These are phyloP conservation scores for Euwallacea fornicatus DNA, from an alignment of 1,140 invertebrate genomes.

Conservation along the genomic window DNA sequence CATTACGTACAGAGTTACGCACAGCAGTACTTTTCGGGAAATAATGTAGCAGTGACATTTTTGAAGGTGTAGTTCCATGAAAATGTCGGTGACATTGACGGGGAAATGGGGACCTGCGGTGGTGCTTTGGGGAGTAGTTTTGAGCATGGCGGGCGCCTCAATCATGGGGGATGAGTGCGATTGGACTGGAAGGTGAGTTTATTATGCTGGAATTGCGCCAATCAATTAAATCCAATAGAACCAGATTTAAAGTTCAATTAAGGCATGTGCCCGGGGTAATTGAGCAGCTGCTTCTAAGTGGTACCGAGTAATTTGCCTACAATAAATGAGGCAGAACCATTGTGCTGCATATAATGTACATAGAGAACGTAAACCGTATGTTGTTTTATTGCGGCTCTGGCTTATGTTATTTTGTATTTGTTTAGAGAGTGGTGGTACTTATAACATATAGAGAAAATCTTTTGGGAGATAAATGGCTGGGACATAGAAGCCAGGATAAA, in stretches of 20 bases:
- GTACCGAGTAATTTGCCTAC: background rate
- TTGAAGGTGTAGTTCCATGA: too few relatives aligned
- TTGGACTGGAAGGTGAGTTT: slow-evolving; percentile 23
- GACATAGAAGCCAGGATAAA: slow-evolving; percentile 3
- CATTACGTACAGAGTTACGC: too few relatives aligned
- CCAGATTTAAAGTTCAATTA: slow-evolving; percentile 27
- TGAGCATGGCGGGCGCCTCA: background rate
- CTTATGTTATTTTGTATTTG: background rate
- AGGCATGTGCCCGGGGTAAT: slow-evolving; percentile 19
- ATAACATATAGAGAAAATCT: background rate
- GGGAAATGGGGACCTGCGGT: background rate
- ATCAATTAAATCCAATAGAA: slow-evolving; percentile 6
- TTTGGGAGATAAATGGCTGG: slow-evolving; percentile 10
- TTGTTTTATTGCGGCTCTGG: background rate
- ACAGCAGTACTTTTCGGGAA: too few relatives aligned
- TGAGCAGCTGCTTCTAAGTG: background rate
- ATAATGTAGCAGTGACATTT: too few relatives aligned
- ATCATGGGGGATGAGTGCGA: slow-evolving; percentile 28
- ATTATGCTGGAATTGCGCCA: background rate
- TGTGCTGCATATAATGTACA: background rate
- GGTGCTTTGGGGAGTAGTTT: background rate
- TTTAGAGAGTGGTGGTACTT: background rate
- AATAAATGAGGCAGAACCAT: background rate
- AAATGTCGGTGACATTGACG: too few relatives aligned
- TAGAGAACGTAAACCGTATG: background rate